phyloP scores from a whole-genome alignment of 2,888 invertebrate genomes.

The Lydus trimaculatus region DNA sequence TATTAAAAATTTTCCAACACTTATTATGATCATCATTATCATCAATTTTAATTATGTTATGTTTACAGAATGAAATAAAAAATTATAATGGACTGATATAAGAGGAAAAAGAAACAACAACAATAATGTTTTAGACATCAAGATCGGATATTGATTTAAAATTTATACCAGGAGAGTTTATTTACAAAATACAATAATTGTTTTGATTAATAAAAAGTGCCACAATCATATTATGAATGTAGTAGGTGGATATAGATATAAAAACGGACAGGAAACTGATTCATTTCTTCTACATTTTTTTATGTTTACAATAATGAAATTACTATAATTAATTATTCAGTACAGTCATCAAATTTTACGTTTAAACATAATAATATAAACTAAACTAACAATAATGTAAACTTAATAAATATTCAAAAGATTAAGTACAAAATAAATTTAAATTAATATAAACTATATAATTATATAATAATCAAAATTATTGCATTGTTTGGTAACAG shows the following conservation, averaged over 20 bases:
- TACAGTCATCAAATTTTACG: background rate
- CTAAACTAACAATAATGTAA: too few species aligned
- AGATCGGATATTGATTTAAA: constrained; percentile 46
- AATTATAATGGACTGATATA: constrained; percentile 43
- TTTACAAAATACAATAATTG: constrained; percentile 36
- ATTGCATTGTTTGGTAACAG: constrained; percentile 43
- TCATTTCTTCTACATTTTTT: background rate
- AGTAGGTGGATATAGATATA: background rate
- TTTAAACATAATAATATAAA: constrained; percentile 11
- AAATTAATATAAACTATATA: constrained; percentile 30
- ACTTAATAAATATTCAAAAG: constrained; percentile 25
- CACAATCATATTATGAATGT: constrained; percentile 17
- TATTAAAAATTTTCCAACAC: constrained; percentile 52
- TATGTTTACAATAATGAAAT: background rate
- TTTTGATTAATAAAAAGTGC: constrained; percentile 5
- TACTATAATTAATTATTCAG: background rate
- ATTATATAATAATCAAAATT: constrained; percentile 35
- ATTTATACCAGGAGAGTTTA: constrained; percentile 47
- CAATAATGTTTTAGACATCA: constrained; percentile 47
- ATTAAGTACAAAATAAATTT: constrained; percentile 40
- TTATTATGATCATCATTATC: constrained; percentile 35
- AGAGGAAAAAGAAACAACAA: constrained; percentile 41
- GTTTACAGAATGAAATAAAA: constrained; percentile 43
- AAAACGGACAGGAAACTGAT: background rate
- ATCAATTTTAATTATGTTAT: constrained; percentile 31